A percentile compares a stretch with the other conserved stretches of the same genome.
These are phyloP conservation scores for Saccostrea echinata DNA, from an alignment of 1,140 invertebrate genomes.

Conservation along the genomic window DNA sequence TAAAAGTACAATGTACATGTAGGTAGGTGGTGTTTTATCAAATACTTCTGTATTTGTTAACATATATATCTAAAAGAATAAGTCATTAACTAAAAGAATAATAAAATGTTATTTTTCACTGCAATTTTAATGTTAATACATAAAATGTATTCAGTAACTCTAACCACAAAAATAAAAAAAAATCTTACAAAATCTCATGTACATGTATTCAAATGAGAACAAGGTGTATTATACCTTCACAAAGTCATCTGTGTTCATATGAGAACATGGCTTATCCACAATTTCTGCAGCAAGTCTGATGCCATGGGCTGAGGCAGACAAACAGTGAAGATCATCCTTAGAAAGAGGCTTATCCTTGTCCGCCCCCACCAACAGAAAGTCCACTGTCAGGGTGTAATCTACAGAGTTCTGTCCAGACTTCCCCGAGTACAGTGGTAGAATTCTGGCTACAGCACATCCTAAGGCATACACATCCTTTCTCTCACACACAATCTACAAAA, in stretches of 20 bases:
- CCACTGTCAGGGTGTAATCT: conserved; percentile 81
- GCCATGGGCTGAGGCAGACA: conserved; percentile 84
- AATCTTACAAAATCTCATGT: conserved; percentile 1
- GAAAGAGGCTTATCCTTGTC: conserved; percentile 77
- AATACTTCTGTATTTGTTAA: no score
- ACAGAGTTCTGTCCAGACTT: conserved; percentile 80
- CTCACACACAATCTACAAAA: conserved; percentile 88
- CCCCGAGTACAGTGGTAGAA: conserved; percentile 87
- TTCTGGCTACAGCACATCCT: conserved; percentile 89
- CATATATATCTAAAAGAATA: no score
- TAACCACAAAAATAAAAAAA: no score
- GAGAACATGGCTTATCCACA: conserved; percentile 90
- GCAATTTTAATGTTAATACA: no score
- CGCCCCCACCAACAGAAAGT: conserved; percentile 83
- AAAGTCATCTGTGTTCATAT: conserved; percentile 91
- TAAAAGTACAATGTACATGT: no score
- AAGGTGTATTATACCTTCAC: conserved; percentile 89
- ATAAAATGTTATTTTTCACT: no score
- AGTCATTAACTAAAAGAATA: no score
- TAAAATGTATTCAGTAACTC: no score
- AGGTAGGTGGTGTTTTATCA: no score
- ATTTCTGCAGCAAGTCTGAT: conserved; percentile 89
- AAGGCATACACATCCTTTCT: conserved; percentile 88
- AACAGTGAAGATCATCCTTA: conserved; percentile 83
- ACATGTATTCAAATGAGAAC: conserved; percentile 92